These are phyloP conservation scores for Hemithea aestivaria DNA, from an alignment of 2,888 invertebrate species.

Conservation along the genomic window DNA sequence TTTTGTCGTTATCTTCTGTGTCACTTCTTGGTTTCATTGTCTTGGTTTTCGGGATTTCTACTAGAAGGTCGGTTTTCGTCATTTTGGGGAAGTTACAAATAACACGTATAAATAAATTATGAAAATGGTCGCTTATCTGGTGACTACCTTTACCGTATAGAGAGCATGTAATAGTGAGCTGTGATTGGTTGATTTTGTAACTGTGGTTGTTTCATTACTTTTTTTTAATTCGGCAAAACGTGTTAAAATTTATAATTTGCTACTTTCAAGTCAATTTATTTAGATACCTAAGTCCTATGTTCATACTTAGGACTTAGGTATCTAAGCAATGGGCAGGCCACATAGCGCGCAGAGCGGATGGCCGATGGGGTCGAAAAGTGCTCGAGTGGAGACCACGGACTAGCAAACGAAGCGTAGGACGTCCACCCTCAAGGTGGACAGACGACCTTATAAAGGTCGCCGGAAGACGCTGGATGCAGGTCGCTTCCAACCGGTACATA, in stretches of 20 bases:
- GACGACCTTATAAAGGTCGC: no score
- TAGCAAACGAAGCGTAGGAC: slow-evolving; percentile 1
- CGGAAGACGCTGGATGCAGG: no score
- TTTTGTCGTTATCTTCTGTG: slow-evolving; percentile 33
- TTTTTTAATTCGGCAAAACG: no score
- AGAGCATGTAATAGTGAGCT: slow-evolving; percentile 12
- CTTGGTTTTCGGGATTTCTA: slow-evolving; percentile 36
- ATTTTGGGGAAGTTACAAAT: slow-evolving; percentile 17
- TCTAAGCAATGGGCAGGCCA: no score
- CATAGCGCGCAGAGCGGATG: neutral
- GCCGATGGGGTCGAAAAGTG: neutral
- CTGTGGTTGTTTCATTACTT: no score
- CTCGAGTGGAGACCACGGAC: slow-evolving; percentile 1
- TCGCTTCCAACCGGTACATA: no score
- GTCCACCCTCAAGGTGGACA: slow-evolving; percentile 1
- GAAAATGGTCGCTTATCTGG: slow-evolving; percentile 2
- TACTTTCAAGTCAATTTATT: no score
- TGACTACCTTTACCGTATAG: slow-evolving; percentile 32
- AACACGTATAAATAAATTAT: neutral
- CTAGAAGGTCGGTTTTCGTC: slow-evolving; percentile 35
- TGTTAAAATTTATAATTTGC: no score
- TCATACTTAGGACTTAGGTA: no score
- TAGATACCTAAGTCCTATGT: no score
- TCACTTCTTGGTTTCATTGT: slow-evolving; percentile 47
- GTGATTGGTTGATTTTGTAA: slow-evolving; percentile 4